Evolutionary conservation across 2,797 vertebrate species (phyloP).

Genomic region (Lepus oiostolus): DNA sequence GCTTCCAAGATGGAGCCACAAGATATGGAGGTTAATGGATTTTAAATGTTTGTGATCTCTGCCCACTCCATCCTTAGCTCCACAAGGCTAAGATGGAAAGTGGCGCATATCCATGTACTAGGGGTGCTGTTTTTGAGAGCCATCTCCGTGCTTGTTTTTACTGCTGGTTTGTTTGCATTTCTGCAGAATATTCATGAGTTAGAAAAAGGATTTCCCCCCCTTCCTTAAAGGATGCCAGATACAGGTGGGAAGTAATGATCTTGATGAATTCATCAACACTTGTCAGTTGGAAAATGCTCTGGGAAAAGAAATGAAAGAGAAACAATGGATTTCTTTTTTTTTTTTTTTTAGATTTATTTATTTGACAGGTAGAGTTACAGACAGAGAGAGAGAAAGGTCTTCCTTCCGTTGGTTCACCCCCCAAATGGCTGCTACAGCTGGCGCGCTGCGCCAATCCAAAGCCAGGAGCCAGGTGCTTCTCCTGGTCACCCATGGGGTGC

Average conservation of each 20-base stretch:
- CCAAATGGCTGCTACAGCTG: no score
- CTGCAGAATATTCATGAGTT: conserved; percentile 71
- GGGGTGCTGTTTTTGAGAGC: neutral
- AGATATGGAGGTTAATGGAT: neutral
- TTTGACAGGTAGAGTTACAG: no score
- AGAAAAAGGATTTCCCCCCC: neutral
- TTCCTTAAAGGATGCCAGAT: conserved; percentile 73
- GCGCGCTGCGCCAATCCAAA: no score
- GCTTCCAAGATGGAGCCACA: neutral
- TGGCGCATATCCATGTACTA: neutral
- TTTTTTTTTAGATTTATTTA: no score
- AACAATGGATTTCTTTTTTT: conserved; percentile 56
- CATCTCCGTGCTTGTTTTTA: conserved; percentile 37
- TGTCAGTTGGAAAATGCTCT: conserved; percentile 81
- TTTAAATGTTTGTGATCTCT: neutral
- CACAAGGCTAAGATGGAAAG: neutral
- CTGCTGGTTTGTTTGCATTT: conserved; percentile 26
- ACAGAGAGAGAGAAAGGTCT: no score
- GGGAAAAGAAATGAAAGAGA: conserved; percentile 79
- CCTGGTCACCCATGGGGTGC: no score
- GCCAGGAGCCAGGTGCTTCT: no score
- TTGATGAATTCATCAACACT: conserved; percentile 80
- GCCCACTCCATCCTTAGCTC: neutral
- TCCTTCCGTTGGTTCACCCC: no score
- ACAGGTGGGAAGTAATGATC: conserved; percentile 78